A percentile compares a stretch with the other conserved stretches of the same genome.
These are phyloP conservation scores for Aphelocoma californica DNA, from an alignment of 2,797 vertebrate species.

Conservation along the genomic window DNA sequence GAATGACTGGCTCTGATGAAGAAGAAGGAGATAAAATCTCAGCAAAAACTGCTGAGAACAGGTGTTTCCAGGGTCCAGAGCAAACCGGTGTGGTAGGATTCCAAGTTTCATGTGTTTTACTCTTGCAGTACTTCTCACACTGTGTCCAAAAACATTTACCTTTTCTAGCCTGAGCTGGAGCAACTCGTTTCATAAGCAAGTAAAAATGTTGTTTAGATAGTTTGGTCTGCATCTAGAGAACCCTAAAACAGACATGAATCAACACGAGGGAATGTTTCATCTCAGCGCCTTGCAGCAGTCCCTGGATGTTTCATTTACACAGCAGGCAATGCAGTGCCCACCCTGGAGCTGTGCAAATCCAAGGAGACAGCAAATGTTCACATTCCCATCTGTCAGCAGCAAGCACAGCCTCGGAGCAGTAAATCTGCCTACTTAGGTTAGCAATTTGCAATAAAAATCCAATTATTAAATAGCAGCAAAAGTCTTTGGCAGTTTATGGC, in stretches of 20 bases:
- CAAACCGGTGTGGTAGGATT: background rate
- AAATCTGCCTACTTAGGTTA: slow-evolving; percentile 1
- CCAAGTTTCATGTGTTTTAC: background rate
- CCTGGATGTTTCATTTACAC: background rate
- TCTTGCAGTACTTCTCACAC: background rate
- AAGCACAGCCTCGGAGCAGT: background rate
- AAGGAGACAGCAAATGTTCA: background rate
- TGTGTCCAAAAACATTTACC: background rate
- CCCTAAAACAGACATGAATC: background rate
- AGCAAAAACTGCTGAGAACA: fast-evolving
- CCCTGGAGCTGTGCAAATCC: background rate
- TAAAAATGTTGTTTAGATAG: background rate
- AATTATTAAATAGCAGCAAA: background rate
- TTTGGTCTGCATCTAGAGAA: background rate
- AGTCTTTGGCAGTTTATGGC: background rate
- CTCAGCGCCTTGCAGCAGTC: background rate
- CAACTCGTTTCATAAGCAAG: background rate
- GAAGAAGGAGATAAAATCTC: background rate
- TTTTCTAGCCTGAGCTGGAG: background rate
- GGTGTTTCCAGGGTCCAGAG: background rate
- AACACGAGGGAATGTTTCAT: background rate
- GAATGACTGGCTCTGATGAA: background rate
- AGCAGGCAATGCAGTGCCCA: background rate
- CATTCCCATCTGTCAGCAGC: background rate
- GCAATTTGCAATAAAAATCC: background rate